Evolutionary conservation across 2,797 vertebrate genomes (phyloP).

Genomic region (Epinephelus coioides): DNA sequence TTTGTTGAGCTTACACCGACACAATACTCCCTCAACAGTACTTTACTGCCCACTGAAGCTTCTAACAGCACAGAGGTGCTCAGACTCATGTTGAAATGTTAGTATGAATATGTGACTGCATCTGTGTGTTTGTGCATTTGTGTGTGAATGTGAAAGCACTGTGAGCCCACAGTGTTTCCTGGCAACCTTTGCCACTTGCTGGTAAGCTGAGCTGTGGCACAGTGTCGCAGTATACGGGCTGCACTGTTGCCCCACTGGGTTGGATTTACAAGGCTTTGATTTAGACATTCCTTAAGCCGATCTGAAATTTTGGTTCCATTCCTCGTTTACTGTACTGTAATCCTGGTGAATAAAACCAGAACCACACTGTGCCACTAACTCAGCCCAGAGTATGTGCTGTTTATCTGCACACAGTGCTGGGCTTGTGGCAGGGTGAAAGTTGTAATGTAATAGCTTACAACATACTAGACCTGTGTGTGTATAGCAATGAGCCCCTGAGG

Average conservation of each 20-base stretch:
- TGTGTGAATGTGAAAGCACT: conserved; percentile 26
- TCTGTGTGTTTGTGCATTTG: conserved; percentile 21
- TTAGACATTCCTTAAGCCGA: conserved; percentile 51
- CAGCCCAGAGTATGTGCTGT: not conserved
- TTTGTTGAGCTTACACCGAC: conserved; percentile 42
- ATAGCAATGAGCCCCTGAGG: conserved; percentile 20
- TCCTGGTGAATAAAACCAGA: conserved; percentile 40
- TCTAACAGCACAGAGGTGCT: conserved; percentile 24
- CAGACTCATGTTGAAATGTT: conserved; percentile 21
- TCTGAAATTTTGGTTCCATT: conserved; percentile 52
- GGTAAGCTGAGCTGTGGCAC: conserved; percentile 44
- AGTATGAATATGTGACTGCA: conserved; percentile 24
- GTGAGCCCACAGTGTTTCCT: conserved; percentile 47
- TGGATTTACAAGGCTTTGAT: conserved; percentile 60
- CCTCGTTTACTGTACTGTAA: conserved; percentile 46
- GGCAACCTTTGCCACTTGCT: conserved; percentile 61
- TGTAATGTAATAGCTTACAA: conserved; percentile 33
- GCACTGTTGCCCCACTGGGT: conserved; percentile 28
- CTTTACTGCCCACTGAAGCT: not conserved
- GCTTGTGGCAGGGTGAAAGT: not conserved
- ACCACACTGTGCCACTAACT: conserved; percentile 19
- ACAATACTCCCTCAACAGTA: conserved; percentile 8
- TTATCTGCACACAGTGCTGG: not conserved
- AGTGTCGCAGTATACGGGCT: conserved; percentile 26
- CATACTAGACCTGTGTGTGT: conserved; percentile 45